Evolutionary conservation across 2,113 vertebrate species (phyloP).

Genomic region (Trematomus loennbergii): DNA sequence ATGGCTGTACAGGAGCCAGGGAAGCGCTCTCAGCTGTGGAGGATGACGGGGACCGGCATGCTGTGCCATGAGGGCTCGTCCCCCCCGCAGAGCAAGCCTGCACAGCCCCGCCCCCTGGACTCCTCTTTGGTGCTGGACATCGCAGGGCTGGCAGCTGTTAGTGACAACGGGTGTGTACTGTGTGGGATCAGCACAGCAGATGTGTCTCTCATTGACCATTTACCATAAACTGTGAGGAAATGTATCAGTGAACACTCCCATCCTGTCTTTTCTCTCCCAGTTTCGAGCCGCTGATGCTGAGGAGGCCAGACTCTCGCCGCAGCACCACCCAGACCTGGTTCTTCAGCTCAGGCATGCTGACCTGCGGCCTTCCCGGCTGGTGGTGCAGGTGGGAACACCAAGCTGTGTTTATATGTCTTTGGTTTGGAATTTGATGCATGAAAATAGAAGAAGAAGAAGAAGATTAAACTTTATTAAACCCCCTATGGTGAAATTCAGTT

Average conservation of each 20-base stretch:
- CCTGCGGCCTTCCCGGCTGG: constrained; percentile 92
- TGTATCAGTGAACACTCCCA: neutral
- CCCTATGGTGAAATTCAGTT: too few species aligned
- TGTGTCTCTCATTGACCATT: neutral
- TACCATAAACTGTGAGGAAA: neutral
- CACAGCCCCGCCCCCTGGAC: constrained; percentile 85
- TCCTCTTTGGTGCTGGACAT: constrained; percentile 94
- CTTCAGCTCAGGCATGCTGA: constrained; percentile 91
- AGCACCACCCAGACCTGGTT: constrained; percentile 97
- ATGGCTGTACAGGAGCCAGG: constrained; percentile 90
- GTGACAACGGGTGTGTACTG: constrained; percentile 90
- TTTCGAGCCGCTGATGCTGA: constrained; percentile 94
- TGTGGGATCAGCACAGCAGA: neutral
- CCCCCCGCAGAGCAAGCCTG: constrained; percentile 91
- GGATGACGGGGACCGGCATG: constrained; percentile 91
- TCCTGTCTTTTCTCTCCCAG: constrained; percentile 71
- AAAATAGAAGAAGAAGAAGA: too few species aligned
- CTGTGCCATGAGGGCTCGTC: constrained; percentile 97
- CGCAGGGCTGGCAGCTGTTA: constrained; percentile 94
- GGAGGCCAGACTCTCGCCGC: constrained; percentile 91
- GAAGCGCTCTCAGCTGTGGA: constrained; percentile 97
- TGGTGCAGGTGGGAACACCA: constrained; percentile 88
- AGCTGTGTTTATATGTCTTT: neutral
- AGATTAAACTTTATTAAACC: too few species aligned
- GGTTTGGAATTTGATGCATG: neutral